These are phyloP conservation scores for Prunella strophiata DNA, from an alignment of 2,797 vertebrate species.

Conservation along the genomic window DNA sequence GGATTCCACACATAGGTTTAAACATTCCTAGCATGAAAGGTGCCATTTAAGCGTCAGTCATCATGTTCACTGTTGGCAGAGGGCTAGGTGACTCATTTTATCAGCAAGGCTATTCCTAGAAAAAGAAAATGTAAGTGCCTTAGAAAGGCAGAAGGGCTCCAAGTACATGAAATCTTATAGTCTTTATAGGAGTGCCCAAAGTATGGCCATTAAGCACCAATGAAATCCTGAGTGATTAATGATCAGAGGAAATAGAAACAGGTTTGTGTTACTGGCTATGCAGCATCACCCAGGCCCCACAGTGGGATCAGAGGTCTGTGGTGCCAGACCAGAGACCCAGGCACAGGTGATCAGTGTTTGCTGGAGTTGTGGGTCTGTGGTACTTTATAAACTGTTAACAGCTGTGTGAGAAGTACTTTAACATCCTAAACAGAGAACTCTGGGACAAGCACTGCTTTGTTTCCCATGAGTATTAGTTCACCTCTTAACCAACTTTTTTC, in stretches of 20 bases:
- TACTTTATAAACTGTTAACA: not conserved
- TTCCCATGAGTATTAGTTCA: not conserved
- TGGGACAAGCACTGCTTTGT: not conserved
- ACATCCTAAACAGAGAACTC: not conserved
- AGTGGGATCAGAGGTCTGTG: not conserved
- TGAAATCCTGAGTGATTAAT: constrained; percentile 33
- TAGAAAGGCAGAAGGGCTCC: constrained; percentile 25
- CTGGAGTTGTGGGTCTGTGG: not conserved
- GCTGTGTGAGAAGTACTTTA: not conserved
- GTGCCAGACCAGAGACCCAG: not conserved
- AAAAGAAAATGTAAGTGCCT: constrained; percentile 32
- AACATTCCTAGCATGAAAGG: constrained; percentile 14
- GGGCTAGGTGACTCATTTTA: constrained; percentile 13
- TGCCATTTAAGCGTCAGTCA: constrained; percentile 7
- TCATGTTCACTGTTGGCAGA: constrained; percentile 33
- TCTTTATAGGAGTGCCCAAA: not conserved
- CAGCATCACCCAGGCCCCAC: not conserved
- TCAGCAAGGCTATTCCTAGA: constrained; percentile 56
- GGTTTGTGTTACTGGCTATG: not conserved
- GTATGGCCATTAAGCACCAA: not conserved
- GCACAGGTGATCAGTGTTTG: fast-evolving
- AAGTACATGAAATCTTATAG: constrained; percentile 14
- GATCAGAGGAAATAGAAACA: not conserved
- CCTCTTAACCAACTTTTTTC: not conserved
- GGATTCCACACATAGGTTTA: not conserved